Evolutionary conservation across 2,113 vertebrate genomes (phyloP).

Genomic region (Globicephala melas): DNA sequence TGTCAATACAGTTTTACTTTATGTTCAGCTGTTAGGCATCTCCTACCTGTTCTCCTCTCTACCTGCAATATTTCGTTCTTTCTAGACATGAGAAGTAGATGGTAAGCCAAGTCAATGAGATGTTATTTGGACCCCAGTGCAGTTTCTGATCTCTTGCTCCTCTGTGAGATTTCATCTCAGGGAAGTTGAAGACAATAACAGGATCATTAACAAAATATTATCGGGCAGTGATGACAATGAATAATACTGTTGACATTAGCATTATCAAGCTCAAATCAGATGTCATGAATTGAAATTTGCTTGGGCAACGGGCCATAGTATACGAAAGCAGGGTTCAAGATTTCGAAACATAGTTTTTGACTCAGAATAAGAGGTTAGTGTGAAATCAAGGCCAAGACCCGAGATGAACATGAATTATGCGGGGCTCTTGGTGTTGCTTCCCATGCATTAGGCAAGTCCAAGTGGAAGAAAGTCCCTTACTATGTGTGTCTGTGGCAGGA

Average conservation of each 20-base stretch:
- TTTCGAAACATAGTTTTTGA: neutral
- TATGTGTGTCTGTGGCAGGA: neutral
- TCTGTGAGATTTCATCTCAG: neutral
- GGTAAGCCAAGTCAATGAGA: neutral
- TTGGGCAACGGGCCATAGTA: accelerated
- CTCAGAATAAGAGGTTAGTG: neutral
- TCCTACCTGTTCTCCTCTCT: neutral
- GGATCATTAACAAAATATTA: neutral
- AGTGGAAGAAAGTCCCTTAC: neutral
- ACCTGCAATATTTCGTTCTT: neutral
- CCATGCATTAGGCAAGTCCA: accelerated
- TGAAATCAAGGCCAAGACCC: neutral
- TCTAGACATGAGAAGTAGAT: neutral
- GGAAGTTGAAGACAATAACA: neutral
- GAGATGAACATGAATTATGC: accelerated
- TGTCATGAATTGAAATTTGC: too few relatives aligned
- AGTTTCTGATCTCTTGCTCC: neutral
- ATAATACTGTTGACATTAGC: accelerated
- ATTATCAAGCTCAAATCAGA: too few relatives aligned
- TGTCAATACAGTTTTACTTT: neutral
- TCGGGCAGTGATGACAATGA: too few relatives aligned
- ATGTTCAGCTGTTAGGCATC: accelerated
- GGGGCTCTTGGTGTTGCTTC: neutral
- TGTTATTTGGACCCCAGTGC: neutral
- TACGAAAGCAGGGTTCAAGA: neutral